phyloP scores from a whole-genome alignment of 2,888 invertebrate species.

The Acanthosepion lycidas region DNA sequence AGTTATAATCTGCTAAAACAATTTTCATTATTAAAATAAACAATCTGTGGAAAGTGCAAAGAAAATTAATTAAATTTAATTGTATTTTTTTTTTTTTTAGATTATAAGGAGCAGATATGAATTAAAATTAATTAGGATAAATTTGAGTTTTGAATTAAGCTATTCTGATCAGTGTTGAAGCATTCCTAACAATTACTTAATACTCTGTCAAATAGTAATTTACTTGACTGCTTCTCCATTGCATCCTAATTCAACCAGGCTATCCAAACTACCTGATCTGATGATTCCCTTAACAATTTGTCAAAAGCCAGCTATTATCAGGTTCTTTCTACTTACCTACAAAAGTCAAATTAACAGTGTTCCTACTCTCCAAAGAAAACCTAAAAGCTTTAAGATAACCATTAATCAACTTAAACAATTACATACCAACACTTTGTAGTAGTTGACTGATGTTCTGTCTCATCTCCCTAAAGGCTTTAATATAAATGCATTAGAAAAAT shows the following conservation, averaged over 20 bases:
- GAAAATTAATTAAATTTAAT: too few species aligned
- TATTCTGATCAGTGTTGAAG: neutral
- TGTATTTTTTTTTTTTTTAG: too few species aligned
- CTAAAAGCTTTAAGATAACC: neutral
- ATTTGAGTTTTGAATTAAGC: neutral
- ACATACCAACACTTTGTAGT: neutral
- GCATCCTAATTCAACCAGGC: neutral
- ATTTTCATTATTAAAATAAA: too few species aligned
- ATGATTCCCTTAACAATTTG: constrained; percentile 7
- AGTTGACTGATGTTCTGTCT: neutral
- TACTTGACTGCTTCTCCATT: neutral
- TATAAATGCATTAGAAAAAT: neutral
- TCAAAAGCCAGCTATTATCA: neutral
- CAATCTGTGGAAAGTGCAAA: too few species aligned
- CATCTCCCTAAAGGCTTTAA: neutral
- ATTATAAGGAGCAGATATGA: too few species aligned
- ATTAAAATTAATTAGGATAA: too few species aligned
- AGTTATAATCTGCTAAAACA: too few species aligned
- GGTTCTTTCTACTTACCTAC: neutral
- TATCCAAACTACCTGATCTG: neutral
- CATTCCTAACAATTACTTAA: neutral
- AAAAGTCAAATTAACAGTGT: constrained; percentile 9
- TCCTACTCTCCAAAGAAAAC: neutral
- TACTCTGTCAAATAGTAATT: neutral
- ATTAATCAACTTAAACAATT: constrained; percentile 33